These are phyloP conservation scores for Chaetodon trifasciatus DNA, from an alignment of 2,797 vertebrate genomes.

Conservation along the genomic window DNA sequence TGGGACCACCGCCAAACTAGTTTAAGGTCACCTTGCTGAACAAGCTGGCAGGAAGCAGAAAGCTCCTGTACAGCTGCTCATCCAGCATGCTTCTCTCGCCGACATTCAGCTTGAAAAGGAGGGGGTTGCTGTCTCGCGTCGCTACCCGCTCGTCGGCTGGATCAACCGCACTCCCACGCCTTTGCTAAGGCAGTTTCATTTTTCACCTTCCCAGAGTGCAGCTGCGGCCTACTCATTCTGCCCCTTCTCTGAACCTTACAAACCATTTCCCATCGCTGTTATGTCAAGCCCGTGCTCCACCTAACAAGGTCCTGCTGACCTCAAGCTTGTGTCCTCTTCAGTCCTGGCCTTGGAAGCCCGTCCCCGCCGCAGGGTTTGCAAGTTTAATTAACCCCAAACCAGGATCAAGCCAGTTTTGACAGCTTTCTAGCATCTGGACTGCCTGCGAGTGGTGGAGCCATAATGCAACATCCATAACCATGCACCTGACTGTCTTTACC, in stretches of 20 bases:
- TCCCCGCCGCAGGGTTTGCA: constrained; percentile 72
- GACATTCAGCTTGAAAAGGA: constrained; percentile 52
- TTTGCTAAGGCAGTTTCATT: constrained; percentile 59
- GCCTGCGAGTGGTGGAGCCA: constrained; percentile 65
- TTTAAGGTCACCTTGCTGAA: constrained; percentile 86
- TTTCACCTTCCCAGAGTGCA: constrained; percentile 71
- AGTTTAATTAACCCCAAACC: constrained; percentile 86
- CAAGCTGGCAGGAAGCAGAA: constrained; percentile 78
- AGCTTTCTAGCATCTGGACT: constrained; percentile 77
- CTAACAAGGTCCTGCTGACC: constrained; percentile 83
- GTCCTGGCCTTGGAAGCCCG: constrained; percentile 69
- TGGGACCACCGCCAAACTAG: constrained; percentile 81
- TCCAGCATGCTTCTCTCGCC: constrained; percentile 69
- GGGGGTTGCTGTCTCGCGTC: constrained; percentile 10
- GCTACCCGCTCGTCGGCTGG: constrained; percentile 51
- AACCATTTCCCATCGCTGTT: constrained; percentile 74
- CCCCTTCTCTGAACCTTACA: constrained; percentile 69
- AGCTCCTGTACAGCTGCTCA: constrained; percentile 78
- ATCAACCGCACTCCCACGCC: constrained; percentile 60
- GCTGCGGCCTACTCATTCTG: constrained; percentile 63
- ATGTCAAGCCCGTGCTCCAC: constrained; percentile 75
- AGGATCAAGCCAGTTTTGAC: constrained; percentile 70
- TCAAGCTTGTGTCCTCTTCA: constrained; percentile 74
- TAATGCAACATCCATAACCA: constrained; percentile 35
- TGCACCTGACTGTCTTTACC: constrained; percentile 49